Evolutionary conservation across 2,888 invertebrate species (phyloP).

Genomic region (Chesias legatella): DNA sequence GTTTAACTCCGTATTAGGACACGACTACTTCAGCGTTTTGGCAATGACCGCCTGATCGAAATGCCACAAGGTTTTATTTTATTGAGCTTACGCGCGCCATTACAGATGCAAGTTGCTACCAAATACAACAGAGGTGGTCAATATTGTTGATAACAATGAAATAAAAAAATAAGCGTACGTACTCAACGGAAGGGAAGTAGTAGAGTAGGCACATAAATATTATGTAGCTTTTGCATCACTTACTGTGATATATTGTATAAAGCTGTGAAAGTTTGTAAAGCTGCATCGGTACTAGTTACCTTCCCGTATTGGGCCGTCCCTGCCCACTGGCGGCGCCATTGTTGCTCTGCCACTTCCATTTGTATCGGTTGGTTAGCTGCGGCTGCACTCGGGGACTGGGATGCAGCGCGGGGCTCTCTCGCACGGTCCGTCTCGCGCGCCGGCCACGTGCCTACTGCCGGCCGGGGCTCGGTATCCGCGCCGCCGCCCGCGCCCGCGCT

Average conservation of each 20-base stretch:
- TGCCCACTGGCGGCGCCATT: conserved; percentile 76
- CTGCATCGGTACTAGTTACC: conserved; percentile 44
- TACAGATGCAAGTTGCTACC: too few species aligned
- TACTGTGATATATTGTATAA: not conserved
- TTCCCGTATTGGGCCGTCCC: conserved; percentile 76
- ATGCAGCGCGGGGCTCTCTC: conserved; percentile 49
- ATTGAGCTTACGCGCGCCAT: conserved; percentile 2
- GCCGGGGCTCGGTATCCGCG: too few species aligned
- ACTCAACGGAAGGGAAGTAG: too few species aligned
- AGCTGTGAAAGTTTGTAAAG: not conserved
- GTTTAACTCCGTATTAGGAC: conserved; percentile 73
- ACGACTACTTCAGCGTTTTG: conserved; percentile 70
- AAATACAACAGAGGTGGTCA: too few species aligned
- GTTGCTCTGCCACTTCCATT: conserved; percentile 72
- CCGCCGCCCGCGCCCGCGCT: conserved; percentile 65
- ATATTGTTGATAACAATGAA: not conserved
- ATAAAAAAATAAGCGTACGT: too few species aligned
- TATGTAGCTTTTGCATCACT: not conserved
- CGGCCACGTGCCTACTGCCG: conserved; percentile 63
- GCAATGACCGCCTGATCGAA: conserved; percentile 69
- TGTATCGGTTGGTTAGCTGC: conserved; percentile 59
- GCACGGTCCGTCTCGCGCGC: conserved; percentile 57
- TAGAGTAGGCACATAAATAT: too few species aligned
- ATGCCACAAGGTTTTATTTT: conserved; percentile 39
- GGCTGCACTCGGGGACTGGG: conserved; percentile 67